These are phyloP conservation scores for Probaryconus sp. DNA, from an alignment of 1,140 invertebrate genomes.

Conservation along the genomic window DNA sequence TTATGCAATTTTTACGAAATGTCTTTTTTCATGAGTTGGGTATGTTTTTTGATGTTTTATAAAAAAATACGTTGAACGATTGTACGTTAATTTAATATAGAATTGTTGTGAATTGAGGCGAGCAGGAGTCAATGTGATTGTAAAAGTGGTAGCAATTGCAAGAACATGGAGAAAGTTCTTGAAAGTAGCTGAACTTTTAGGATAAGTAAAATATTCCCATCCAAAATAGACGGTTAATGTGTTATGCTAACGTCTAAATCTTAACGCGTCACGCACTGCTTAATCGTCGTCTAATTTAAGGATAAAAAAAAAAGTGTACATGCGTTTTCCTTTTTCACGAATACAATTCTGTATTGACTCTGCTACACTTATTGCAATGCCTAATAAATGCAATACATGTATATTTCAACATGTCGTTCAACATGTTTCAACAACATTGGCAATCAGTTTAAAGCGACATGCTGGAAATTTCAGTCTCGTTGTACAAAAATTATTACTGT, in stretches of 20 bases:
- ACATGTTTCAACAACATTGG: too few species aligned
- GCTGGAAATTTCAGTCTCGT: too few species aligned
- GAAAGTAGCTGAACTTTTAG: slow-evolving; percentile 27
- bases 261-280: slow-evolving; percentile 22
- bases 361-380: slow-evolving; percentile 37
- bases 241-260: slow-evolving; percentile 20
- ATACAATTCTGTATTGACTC: slow-evolving; percentile 43
- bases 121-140: slow-evolving; percentile 47
- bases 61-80: slow-evolving; percentile 17
- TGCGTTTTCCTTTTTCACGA: slow-evolving; percentile 27
- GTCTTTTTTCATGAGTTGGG: slow-evolving; percentile 9
- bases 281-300: slow-evolving; percentile 13
- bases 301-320: slow-evolving; percentile 7
- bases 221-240: slow-evolving; percentile 25
- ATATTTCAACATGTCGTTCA: slow-evolving; percentile 34
- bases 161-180: neutral
- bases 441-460: too few species aligned
- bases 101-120: slow-evolving; percentile 8
- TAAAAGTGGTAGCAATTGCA: slow-evolving; percentile 31
- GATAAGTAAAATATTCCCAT: slow-evolving; percentile 19
- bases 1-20: slow-evolving; percentile 4
- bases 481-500: too few species aligned
- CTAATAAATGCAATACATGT: slow-evolving; percentile 38
- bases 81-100: slow-evolving; percentile 31
- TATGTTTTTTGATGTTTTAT: slow-evolving; percentile 18